A percentile compares a stretch with the other conserved stretches of the same genome.
Evolutionary conservation across 2,113 vertebrate genomes (phyloP).

Genomic region (Pseudopodoces humilis): DNA sequence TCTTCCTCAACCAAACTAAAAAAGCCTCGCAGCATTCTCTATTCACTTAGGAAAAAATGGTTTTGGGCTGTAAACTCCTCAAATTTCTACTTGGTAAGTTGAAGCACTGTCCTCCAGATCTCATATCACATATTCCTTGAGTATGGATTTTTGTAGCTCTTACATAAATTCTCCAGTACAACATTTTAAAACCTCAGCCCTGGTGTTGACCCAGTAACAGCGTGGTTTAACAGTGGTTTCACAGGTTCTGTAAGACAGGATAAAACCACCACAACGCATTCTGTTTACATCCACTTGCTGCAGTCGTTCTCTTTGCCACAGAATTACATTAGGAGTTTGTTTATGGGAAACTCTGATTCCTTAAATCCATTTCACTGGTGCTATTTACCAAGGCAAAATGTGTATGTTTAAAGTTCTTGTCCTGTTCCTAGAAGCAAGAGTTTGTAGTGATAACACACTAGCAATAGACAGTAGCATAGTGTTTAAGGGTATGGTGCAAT

Average conservation of each 20-base stretch:
- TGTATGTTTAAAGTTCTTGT: not conserved
- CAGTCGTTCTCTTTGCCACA: not conserved
- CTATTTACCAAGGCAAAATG: not conserved
- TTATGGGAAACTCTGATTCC: not conserved
- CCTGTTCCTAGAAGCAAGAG: not conserved
- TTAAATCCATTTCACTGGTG: not conserved
- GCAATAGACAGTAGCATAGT: not conserved
- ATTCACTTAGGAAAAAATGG: not conserved
- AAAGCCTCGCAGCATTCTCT: rapidly evolving
- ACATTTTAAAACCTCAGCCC: not conserved
- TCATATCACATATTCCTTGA: not conserved
- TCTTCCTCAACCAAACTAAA: not conserved
- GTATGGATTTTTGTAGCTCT: not conserved
- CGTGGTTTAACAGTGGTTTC: not conserved
- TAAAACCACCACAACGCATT: not conserved
- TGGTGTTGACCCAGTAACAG: not conserved
- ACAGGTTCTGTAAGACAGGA: not conserved
- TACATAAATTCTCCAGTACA: not conserved
- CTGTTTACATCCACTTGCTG: not conserved
- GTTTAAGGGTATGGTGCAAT: not conserved
- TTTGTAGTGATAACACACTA: not conserved
- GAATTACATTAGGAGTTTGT: not conserved
- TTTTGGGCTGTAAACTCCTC: not conserved
- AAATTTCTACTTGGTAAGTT: not conserved
- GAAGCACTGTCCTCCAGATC: not conserved